Evolutionary conservation across 37 sponge, comb jelly and placozoan species (phyloP).

Genomic region (Hexactinellida sp.): DNA sequence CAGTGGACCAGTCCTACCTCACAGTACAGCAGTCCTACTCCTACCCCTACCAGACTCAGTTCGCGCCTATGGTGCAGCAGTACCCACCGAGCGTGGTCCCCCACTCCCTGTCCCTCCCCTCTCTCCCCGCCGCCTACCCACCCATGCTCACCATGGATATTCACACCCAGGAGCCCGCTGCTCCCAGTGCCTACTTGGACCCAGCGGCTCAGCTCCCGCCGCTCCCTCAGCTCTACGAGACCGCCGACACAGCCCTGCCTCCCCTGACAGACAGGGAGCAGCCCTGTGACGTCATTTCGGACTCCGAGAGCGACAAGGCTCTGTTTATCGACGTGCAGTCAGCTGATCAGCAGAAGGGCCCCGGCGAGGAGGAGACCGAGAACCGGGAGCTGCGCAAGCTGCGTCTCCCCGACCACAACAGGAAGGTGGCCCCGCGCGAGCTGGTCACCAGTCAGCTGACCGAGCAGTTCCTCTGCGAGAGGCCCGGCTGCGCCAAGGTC

Average conservation of each 20-base stretch:
- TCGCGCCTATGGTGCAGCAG: background rate
- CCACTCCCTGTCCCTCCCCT: background rate
- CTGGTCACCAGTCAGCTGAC: background rate
- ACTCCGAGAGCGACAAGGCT: constrained; percentile 6
- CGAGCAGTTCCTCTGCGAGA: background rate
- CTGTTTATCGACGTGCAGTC: background rate
- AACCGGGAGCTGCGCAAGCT: background rate
- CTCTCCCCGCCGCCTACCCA: background rate
- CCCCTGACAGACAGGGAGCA: background rate
- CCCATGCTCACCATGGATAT: background rate
- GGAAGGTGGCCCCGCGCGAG: background rate
- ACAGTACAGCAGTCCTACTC: background rate
- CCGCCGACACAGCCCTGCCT: background rate
- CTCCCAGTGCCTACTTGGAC: background rate
- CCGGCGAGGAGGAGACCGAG: background rate
- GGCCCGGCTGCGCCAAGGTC: background rate
- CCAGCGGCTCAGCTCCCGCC: background rate
- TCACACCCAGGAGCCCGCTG: background rate
- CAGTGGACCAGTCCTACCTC: constrained; percentile 5
- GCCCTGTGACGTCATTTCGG: background rate
- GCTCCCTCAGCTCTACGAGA: background rate
- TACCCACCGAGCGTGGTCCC: background rate
- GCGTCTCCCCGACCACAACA: background rate
- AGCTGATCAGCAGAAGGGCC: background rate
- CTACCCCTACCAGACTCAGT: background rate